A percentile compares a stretch with the other conserved stretches of the same genome.
These are phyloP conservation scores for Argyresthia goedartella DNA, from an alignment of 2,888 invertebrate genomes.

Conservation along the genomic window DNA sequence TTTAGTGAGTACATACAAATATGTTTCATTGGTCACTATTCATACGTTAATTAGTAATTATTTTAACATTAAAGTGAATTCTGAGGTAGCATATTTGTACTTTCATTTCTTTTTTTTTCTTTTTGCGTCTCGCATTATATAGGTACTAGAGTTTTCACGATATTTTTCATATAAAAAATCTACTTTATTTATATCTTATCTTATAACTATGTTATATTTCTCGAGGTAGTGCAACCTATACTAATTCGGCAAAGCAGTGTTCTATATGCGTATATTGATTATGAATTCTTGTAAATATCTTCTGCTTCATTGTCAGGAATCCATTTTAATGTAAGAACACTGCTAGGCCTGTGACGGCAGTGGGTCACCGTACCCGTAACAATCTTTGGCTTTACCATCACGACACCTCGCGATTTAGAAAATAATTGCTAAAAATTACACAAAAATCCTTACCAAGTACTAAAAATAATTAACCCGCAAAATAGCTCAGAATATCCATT, in stretches of 20 bases:
- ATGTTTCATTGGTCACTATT: slow-evolving; percentile 19
- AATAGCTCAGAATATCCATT: slow-evolving; percentile 12
- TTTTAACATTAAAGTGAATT: slow-evolving; percentile 37
- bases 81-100: slow-evolving; percentile 71
- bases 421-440: slow-evolving; percentile 28
- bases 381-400: slow-evolving; percentile 72
- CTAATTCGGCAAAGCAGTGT: slow-evolving; percentile 42
- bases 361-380: slow-evolving; percentile 71
- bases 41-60: slow-evolving; percentile 18
- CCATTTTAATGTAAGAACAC: slow-evolving; percentile 7
- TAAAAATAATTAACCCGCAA: slow-evolving; percentile 28
- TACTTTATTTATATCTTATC: slow-evolving; percentile 52
- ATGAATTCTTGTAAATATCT: background rate
- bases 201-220: slow-evolving; percentile 56
- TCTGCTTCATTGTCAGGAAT: background rate
- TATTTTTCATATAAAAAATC: slow-evolving; percentile 65
- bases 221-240: slow-evolving; percentile 69
- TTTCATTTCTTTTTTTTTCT: slow-evolving; percentile 49
- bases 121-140: slow-evolving; percentile 39
- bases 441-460: slow-evolving; percentile 27
- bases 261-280: slow-evolving; percentile 29
- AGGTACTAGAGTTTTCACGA: slow-evolving; percentile 37
- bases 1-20: slow-evolving; percentile 19
- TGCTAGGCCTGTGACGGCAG: slow-evolving; percentile 62
- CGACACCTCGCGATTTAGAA: slow-evolving; percentile 62